Conservation (phyloP, 2,113 vertebrate species). For the Isurus oxyrinchus region DNA sequence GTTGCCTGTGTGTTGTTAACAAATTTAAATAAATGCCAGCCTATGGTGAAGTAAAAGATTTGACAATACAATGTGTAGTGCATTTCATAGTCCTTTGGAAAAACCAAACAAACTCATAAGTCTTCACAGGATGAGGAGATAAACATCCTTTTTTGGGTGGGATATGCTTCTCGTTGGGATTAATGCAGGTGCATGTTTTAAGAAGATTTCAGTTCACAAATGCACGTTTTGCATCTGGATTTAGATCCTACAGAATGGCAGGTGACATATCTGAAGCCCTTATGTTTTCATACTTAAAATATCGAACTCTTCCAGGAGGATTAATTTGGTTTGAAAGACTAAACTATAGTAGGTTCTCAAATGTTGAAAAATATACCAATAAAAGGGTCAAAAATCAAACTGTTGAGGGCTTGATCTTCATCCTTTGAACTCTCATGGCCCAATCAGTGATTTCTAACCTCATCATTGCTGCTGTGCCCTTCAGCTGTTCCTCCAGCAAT, state of each 20-base stretch:
- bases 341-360: background rate
- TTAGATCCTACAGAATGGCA: background rate
- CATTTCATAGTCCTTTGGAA: background rate
- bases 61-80: background rate
- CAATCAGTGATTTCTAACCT: background rate
- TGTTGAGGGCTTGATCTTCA: background rate
- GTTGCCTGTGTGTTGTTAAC: background rate
- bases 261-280: background rate
- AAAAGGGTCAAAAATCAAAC: background rate
- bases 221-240: background rate
- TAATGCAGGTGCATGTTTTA: background rate
- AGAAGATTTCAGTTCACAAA: background rate
- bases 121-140: constrained; percentile 1
- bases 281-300: background rate
- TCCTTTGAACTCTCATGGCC: background rate
- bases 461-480: background rate
- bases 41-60: background rate
- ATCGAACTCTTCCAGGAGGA: background rate
- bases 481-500: background rate
- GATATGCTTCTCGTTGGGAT: background rate
- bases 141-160: background rate
- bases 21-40: background rate
- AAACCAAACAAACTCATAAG: background rate
- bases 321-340: background rate
- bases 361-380: background rate